These are phyloP conservation scores for Tyrannus savana DNA, from an alignment of 2,113 vertebrate species.

Conservation along the genomic window DNA sequence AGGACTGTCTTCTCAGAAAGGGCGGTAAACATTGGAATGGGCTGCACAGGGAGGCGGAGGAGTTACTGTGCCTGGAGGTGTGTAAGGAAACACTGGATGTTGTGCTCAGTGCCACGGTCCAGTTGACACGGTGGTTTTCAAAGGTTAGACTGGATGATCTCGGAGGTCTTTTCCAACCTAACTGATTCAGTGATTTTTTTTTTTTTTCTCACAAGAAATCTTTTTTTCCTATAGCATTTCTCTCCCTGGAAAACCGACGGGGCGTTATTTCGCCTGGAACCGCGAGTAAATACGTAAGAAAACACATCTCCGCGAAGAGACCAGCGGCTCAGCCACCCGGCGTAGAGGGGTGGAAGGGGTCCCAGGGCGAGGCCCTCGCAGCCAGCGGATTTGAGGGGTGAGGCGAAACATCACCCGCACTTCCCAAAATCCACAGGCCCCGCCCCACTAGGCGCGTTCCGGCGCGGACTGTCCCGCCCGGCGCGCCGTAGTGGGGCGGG, in stretches of 20 bases:
- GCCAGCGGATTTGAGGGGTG: accelerated
- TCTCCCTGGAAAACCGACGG: neutral
- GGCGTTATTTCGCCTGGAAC: accelerated
- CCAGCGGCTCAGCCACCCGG: too few species aligned
- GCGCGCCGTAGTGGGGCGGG: slow-evolving; percentile 51
- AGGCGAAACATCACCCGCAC: too few species aligned
- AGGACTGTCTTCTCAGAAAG: neutral
- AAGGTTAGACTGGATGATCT: accelerated
- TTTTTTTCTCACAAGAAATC: too few species aligned
- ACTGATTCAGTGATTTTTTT: neutral
- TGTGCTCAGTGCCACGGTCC: accelerated
- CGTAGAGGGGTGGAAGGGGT: too few species aligned
- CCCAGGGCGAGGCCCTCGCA: neutral
- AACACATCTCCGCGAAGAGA: accelerated
- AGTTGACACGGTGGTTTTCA: accelerated
- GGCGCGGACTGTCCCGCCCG: too few species aligned
- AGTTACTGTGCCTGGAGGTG: neutral
- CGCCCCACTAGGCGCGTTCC: too few species aligned
- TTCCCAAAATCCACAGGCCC: too few species aligned
- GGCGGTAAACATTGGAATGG: accelerated
- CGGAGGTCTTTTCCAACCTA: neutral
- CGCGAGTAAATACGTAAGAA: neutral
- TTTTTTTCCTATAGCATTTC: neutral
- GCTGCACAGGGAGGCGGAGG: neutral
- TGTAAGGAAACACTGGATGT: neutral